phyloP scores from a whole-genome alignment of 1,140 invertebrate genomes.

The Caenorhabditis briggsae region DNA sequence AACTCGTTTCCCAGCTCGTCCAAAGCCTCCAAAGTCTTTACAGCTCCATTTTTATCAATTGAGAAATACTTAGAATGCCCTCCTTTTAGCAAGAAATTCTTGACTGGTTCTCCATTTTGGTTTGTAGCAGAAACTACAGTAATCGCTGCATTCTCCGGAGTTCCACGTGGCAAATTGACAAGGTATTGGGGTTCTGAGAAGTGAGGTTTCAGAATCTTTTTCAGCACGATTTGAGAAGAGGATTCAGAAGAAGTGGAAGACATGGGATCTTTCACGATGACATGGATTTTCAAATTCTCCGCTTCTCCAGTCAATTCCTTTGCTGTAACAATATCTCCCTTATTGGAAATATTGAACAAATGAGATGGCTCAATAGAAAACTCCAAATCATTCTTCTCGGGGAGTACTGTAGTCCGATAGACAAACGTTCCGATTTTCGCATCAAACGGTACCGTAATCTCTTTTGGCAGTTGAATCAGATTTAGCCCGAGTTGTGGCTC shows the following conservation, averaged over 20 bases:
- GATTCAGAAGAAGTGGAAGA: background rate
- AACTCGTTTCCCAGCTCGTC: background rate
- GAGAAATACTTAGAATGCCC: constrained; percentile 2
- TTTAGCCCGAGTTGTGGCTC: background rate
- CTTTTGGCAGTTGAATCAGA: background rate
- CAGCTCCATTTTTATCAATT: background rate
- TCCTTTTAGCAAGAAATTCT: background rate
- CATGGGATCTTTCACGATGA: background rate
- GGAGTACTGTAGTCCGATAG: constrained; percentile 17
- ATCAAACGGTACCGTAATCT: background rate
- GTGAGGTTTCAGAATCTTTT: background rate
- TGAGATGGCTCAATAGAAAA: background rate
- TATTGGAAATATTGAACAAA: background rate
- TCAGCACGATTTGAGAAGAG: background rate
- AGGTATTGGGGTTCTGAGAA: background rate
- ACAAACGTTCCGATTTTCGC: background rate
- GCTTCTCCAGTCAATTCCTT: background rate
- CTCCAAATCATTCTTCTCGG: background rate
- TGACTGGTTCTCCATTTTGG: background rate
- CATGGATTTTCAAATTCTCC: constrained; percentile 23
- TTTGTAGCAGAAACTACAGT: constrained; percentile 5
- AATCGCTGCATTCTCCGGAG: background rate
- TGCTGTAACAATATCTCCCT: background rate
- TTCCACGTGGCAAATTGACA: background rate
- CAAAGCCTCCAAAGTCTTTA: background rate